A percentile compares a stretch with the other conserved stretches of the same genome.
Conservation (phyloP, 2,797 vertebrate genomes). For the Tadarida brasiliensis region DNA sequence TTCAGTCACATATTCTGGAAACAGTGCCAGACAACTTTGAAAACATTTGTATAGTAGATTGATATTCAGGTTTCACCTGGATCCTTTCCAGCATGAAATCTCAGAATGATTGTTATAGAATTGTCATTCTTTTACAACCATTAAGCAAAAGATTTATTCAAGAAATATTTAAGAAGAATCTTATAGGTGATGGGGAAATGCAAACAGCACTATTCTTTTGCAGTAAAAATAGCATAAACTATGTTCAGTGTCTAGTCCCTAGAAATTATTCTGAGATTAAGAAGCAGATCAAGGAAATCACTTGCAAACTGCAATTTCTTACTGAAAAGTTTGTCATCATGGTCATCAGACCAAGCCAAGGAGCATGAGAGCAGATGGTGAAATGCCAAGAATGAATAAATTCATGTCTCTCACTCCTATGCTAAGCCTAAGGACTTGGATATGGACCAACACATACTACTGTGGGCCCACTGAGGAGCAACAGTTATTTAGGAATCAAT, state of each 20-base stretch:
- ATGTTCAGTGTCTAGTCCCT: background rate
- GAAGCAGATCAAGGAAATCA: conserved; percentile 51
- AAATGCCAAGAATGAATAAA: conserved; percentile 80
- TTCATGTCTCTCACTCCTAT: conserved; percentile 68
- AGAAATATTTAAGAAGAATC: conserved; percentile 39
- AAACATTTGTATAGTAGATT: conserved; percentile 48
- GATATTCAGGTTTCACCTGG: background rate
- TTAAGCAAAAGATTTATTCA: background rate
- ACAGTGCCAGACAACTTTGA: background rate
- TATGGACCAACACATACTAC: conserved; percentile 43
- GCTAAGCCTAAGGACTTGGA: conserved; percentile 66
- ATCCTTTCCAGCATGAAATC: background rate
- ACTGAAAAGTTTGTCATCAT: conserved; percentile 65
- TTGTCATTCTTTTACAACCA: background rate
- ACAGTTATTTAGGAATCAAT: conserved; percentile 74
- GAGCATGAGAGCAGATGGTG: conserved; percentile 74
- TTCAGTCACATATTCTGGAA: background rate
- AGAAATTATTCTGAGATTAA: conserved; percentile 62
- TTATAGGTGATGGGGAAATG: background rate
- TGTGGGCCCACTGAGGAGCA: conserved; percentile 55
- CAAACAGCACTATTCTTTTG: background rate
- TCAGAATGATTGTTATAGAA: conserved; percentile 23
- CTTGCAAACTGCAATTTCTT: conserved; percentile 50
- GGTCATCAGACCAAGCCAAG: conserved; percentile 63
- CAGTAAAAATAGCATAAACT: background rate